Evolutionary conservation across 2,888 invertebrate species (phyloP), one percentile per base, ranked within the genome.

Genomic region (Pristionchus arcanus): DNA sequence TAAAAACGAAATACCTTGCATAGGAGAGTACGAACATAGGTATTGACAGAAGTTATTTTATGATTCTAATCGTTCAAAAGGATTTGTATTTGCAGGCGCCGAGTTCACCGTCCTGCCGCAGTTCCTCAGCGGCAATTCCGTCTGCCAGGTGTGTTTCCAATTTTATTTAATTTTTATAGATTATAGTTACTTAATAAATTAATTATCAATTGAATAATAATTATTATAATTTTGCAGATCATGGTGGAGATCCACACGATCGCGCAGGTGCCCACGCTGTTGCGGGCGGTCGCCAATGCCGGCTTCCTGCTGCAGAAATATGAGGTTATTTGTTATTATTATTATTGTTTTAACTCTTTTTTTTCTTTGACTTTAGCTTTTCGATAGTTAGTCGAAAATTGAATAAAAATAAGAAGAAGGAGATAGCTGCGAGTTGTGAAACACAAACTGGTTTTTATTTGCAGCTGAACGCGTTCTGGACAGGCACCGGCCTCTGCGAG

Each of bases 251-350:
- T 59, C 25, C 84, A 85, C 59, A 31, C 21, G 19, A 85, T 85
- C 28, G 25, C 11, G 16, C 5, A 59, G 49, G 25, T 34, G 59
- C 59, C 84, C 31, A 59, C 28, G 21, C 84, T 85, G 37, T 37
- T 85, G 31, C 59, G 84, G 19, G 15, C 59, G 11, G 49, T 85
- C 16, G 84, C 84, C 55, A 31, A 85, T 21, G 59, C 59, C 19
- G 84, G 84, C 2, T 85, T 85, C 31, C n/a, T 59, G 55, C 49
- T 85, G 84, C 84, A 59, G 84, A 31, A 85, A 31, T 85, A 85
- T 59, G 84, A 85, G 84, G 84, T 84, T 2, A n/a, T n/a, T 28
- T n/a, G n/a, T n/a, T n/a, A n/a, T n/a, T n/a, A n/a, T n/a, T n/a
- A n/a, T n/a, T n/a, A n/a, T n/a, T n/a, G n/a, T n/a, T n/a, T n/a